A percentile compares a stretch with the other conserved stretches of the same genome.
Evolutionary conservation across 64 coral and sea anemone species (phyloP).

Genomic region (Astreopora myriophthalma): DNA sequence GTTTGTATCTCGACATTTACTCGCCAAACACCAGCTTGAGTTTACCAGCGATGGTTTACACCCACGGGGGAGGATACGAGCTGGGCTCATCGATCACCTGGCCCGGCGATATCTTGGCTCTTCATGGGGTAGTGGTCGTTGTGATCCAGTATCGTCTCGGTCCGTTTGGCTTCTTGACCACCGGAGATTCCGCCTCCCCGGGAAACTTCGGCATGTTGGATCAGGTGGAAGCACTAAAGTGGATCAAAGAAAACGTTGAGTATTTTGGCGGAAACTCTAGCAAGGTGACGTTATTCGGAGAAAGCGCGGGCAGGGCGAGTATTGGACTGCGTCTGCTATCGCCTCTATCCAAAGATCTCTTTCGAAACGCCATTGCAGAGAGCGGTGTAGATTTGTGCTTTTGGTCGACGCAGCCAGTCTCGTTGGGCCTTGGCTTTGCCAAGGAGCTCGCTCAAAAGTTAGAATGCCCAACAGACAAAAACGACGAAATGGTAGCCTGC

Average conservation of each 20-base stretch:
- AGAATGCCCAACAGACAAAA: background rate
- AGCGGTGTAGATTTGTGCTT: slow-evolving; percentile 25
- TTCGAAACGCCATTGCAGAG: slow-evolving; percentile 25
- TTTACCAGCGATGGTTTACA: slow-evolving; percentile 52
- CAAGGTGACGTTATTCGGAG: slow-evolving; percentile 31
- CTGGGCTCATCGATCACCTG: background rate
- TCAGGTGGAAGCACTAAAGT: slow-evolving; percentile 16
- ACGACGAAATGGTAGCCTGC: background rate
- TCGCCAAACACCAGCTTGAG: background rate
- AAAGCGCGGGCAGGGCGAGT: slow-evolving; percentile 15
- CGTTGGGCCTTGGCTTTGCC: background rate
- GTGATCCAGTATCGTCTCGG: slow-evolving; percentile 3
- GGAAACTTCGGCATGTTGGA: slow-evolving; percentile 50
- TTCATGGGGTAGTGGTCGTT: slow-evolving; percentile 19
- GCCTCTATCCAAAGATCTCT: slow-evolving; percentile 29
- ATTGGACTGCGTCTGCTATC: slow-evolving; percentile 1
- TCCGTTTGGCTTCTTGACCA: slow-evolving; percentile 8
- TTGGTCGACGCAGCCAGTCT: background rate
- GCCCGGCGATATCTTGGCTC: background rate
- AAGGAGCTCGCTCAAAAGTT: background rate
- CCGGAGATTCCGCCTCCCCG: background rate
- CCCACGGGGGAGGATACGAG: slow-evolving; percentile 33
- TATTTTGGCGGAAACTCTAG: background rate
- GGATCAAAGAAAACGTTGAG: background rate
- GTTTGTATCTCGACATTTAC: slow-evolving; percentile 47